Base-by-base conservation (phyloP, 2,888 invertebrate species). In the Erebia ligea region DNA sequence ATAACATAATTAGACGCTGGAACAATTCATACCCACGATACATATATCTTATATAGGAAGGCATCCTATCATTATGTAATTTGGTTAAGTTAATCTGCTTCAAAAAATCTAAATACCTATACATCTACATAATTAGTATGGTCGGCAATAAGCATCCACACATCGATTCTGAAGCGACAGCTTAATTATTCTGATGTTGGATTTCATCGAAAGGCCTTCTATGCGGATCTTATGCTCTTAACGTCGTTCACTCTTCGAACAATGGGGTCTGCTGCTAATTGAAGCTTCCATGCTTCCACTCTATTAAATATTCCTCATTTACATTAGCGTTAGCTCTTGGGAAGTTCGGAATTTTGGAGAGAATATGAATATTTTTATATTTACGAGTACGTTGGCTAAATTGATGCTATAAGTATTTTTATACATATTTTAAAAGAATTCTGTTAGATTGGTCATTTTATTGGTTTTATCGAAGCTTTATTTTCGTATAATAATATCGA, bases 111-210 rank as follows among this genome's bases (percentile, higher is more conserved):
- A 5, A 15, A 13, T 13, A 48, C 11, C 4, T 48, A 48, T 15
- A 15, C 48, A 15, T 15, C 15, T 50, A 4, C 45, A 3, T 45
- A 45, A 11, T 13, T 50, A n/a, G 6, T 34, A 34, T 50, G 50
- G 6, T 15, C 5, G 5, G 4, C 50, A 50, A 50, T 50, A 48
- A 15, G 3, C 15, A 10, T 15, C 15, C 5, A 48, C 48, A 48
- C 9, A 52, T 8, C 17, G 17, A n/a, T 10, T 2, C 59, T 42
- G 42, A 61, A 61, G 59, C 19, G 59, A 61, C 61, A 17, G 40
- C 42, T 59, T 59, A 59, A 40, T 59, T 59, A 59, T 17, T 19
- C 17, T 17, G 61, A 61, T 61, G 61, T 42, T 59, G 34, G 42
- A 59, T 42, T 42, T 11, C 59, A 42, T 40, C 17, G 11, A 59